phyloP scores from a whole-genome alignment of 2,888 invertebrate species.

The Aproaerema taeniolella region DNA sequence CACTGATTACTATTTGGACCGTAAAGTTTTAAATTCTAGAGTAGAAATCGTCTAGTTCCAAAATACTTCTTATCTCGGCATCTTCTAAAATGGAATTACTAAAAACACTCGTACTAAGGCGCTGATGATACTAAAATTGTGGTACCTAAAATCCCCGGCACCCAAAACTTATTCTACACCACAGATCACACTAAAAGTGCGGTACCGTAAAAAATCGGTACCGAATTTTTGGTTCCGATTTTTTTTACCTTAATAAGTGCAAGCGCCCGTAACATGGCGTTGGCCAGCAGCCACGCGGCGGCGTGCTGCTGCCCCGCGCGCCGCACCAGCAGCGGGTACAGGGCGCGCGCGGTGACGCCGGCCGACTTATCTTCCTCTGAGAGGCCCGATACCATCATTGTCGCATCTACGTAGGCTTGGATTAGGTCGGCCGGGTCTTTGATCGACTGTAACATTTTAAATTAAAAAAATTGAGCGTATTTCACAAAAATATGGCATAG shows the following conservation, averaged over 20 bases:
- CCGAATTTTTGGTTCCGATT: too few species aligned
- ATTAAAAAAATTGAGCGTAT: too few species aligned
- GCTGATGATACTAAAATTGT: too few species aligned
- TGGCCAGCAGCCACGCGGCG: conserved; percentile 74
- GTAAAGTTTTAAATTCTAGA: not conserved
- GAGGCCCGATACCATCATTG: conserved; percentile 65
- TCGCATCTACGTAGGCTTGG: conserved; percentile 70
- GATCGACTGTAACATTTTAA: conserved; percentile 35
- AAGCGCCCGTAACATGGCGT: conserved; percentile 80
- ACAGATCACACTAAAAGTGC: too few species aligned
- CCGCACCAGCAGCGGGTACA: conserved; percentile 69
- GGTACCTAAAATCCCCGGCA: too few species aligned
- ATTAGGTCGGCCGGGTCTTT: conserved; percentile 40
- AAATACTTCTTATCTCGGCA: not conserved
- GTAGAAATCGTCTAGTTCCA: not conserved
- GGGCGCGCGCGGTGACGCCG: conserved; percentile 34
- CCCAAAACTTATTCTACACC: too few species aligned
- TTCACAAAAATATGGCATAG: too few species aligned
- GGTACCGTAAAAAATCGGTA: too few species aligned
- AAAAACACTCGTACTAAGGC: too few species aligned
- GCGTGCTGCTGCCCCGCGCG: conserved; percentile 53
- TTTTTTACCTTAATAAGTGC: conserved; percentile 86
- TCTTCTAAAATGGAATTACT: too few species aligned
- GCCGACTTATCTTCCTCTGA: conserved; percentile 27
- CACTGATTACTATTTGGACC: not conserved